Conservation (phyloP, 2,888 invertebrate genomes). For the Cosmia trapezina region DNA sequence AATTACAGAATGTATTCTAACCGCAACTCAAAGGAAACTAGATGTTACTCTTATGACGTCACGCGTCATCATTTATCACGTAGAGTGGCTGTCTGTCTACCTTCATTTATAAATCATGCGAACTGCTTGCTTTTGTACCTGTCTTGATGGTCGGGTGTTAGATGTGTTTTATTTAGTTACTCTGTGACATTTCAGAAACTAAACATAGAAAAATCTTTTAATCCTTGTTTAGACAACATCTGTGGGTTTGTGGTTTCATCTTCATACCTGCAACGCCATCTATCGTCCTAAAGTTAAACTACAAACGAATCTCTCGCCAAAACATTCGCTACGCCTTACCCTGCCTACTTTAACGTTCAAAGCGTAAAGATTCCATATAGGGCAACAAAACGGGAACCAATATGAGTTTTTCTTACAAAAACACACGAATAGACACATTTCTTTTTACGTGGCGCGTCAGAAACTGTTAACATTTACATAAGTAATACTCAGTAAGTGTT, state of each 20-base stretch:
- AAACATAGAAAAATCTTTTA: too few species aligned
- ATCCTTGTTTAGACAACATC: background rate
- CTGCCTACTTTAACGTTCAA: slow-evolving; percentile 1
- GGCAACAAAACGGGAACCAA: slow-evolving; percentile 20
- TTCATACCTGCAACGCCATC: slow-evolving; percentile 34
- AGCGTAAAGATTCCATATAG: slow-evolving; percentile 6
- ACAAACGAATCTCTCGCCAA: background rate
- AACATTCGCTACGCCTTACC: background rate
- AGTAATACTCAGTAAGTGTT: slow-evolving; percentile 59
- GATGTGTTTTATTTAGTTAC: slow-evolving; percentile 4
- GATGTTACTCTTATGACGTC: slow-evolving; percentile 34
- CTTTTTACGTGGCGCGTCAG: slow-evolving; percentile 21
- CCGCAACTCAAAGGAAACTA: slow-evolving; percentile 31
- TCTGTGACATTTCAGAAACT: background rate
- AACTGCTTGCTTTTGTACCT: slow-evolving; percentile 2
- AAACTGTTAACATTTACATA: slow-evolving; percentile 63
- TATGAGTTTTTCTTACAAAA: slow-evolving; percentile 30
- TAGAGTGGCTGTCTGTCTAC: slow-evolving; percentile 36
- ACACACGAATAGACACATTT: slow-evolving; percentile 31
- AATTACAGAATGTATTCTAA: background rate
- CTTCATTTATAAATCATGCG: slow-evolving; percentile 29
- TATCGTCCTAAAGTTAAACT: background rate
- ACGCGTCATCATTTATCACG: slow-evolving; percentile 49
- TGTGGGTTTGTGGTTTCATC: too few species aligned
- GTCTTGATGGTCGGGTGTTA: background rate